Evolutionary conservation across 2,888 invertebrate genomes (phyloP), one percentile per base, ranked within the genome.

Genomic region (Ischnura elegans): DNA sequence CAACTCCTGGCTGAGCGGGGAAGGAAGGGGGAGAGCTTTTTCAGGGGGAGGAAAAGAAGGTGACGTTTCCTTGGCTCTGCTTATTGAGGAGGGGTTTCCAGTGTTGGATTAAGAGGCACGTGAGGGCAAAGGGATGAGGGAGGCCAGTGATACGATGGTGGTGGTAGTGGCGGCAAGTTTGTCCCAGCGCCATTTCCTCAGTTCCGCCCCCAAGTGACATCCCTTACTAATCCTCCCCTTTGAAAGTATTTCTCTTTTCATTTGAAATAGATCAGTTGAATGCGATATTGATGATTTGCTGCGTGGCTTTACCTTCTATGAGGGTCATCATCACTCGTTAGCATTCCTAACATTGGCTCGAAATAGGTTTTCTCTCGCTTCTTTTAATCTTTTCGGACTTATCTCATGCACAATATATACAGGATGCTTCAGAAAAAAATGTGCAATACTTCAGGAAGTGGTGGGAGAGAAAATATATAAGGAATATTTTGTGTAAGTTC

Each of bases 41-140:
- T 36, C 6, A 43, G 84, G 19, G 43, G 16, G 84, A 3, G 85
- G 36, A 6, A 43, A 85, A 36, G 85, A 46, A 86, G 86, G n/a
- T 13, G 86, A 86, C 86, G 86, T 86, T 86, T n/a, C 45, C 45
- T 86, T 43, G 86, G 76, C 76, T 76, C 76, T 36, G 36, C 5
- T 6, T 76, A 8, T 25, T 86, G 45, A 3, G 86, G 19, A 46
- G 21, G n/a, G 29, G 76, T 29, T 10, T 29, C 2, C n/a, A 42
- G 45, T 16, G 36, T 45, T 5, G 46, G 76, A 86, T 86, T 86
- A 86, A 45, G 86, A 86, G 86, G n/a, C 46, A n/a, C 86, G n/a
- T 86, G 86, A 86, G 46, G 86, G 46, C n/a, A 46, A 86, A n/a
- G 86, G 46, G 86, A 86, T 2, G 45, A 86, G 21, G 45, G 46